These are phyloP conservation scores for Aphelinus atriplicis DNA, from an alignment of 1,140 invertebrate genomes.

Conservation along the genomic window DNA sequence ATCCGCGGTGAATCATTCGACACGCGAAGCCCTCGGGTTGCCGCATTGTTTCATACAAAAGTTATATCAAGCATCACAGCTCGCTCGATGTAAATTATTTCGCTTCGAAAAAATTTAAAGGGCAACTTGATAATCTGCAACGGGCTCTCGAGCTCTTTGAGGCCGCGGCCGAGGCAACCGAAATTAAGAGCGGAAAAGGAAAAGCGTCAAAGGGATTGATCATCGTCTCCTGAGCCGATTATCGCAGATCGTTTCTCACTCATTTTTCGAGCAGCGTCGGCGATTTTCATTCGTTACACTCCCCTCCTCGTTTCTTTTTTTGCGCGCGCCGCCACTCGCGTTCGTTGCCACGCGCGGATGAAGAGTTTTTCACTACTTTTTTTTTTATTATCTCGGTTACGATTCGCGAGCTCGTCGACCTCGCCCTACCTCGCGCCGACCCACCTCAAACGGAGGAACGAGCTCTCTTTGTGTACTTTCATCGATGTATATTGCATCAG, in stretches of 20 bases:
- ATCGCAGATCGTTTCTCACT: conserved; percentile 28
- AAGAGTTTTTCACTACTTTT: conserved; percentile 2
- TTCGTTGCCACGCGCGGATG: conserved; percentile 9
- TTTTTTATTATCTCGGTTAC: conserved; percentile 10
- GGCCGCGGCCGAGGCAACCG: not conserved
- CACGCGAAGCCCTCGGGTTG: too few species aligned
- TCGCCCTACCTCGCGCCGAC: too few species aligned
- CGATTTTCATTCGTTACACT: conserved; percentile 27
- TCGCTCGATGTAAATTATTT: not conserved
- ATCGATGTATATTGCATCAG: conserved; percentile 14
- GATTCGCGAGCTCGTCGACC: not conserved
- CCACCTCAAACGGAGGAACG: too few species aligned
- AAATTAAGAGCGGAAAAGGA: conserved; percentile 6
- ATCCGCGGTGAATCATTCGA: too few species aligned
- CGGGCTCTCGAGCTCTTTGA: not conserved
- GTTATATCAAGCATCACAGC: not conserved
- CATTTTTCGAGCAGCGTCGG: conserved; percentile 16
- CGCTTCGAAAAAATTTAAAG: conserved; percentile 9
- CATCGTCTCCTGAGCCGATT: conserved; percentile 26
- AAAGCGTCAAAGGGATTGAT: conserved; percentile 26
- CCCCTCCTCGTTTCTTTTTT: conserved; percentile 3
- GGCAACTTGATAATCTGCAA: conserved; percentile 7
- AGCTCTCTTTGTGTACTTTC: not conserved
- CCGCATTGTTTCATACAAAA: conserved; percentile 2
- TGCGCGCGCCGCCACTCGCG: not conserved